phyloP scores from a whole-genome alignment of 2,797 vertebrate species.

The Epinephelus malabaricus region DNA sequence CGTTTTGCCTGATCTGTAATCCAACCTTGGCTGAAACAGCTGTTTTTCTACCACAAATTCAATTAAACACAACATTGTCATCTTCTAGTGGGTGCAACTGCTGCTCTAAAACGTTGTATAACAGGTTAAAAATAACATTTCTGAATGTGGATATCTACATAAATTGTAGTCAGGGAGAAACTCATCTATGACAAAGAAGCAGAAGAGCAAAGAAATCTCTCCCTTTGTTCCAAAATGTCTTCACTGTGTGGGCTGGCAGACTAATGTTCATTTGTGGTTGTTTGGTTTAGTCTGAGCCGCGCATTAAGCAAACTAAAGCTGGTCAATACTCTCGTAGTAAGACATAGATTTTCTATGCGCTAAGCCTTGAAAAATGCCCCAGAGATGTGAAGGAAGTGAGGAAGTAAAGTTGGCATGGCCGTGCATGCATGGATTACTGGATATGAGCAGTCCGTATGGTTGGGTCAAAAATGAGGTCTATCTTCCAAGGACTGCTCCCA shows the following conservation, averaged over 20 bases:
- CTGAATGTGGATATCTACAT: conserved; percentile 5
- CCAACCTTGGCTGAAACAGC: conserved; percentile 31
- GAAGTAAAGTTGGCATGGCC: conserved; percentile 52
- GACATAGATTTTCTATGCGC: conserved; percentile 10
- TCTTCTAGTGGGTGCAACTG: conserved; percentile 14
- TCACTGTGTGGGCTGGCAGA: conserved; percentile 19
- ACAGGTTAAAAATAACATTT: conserved; percentile 49
- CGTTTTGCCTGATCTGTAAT: neutral
- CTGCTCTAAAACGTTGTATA: conserved; percentile 38
- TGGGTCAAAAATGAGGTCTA: conserved; percentile 79
- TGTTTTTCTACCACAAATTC: conserved; percentile 15
- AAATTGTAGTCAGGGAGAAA: conserved; percentile 15
- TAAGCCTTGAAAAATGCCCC: conserved; percentile 37
- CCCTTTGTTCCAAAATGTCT: conserved; percentile 22
- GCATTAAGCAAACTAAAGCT: conserved; percentile 7
- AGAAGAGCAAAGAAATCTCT: conserved; percentile 13
- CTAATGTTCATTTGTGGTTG: conserved; percentile 27
- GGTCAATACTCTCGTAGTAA: conserved; percentile 8
- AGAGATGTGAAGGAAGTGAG: conserved; percentile 39
- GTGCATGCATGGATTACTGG: conserved; percentile 66
- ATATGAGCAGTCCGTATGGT: conserved; percentile 73
- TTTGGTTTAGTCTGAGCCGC: conserved; percentile 13
- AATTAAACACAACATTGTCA: conserved; percentile 13
- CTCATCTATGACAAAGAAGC: conserved; percentile 21
- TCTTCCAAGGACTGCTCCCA: conserved; percentile 81